Base-by-base conservation (phyloP, 2,888 invertebrate species). In the Elmis aenea region DNA sequence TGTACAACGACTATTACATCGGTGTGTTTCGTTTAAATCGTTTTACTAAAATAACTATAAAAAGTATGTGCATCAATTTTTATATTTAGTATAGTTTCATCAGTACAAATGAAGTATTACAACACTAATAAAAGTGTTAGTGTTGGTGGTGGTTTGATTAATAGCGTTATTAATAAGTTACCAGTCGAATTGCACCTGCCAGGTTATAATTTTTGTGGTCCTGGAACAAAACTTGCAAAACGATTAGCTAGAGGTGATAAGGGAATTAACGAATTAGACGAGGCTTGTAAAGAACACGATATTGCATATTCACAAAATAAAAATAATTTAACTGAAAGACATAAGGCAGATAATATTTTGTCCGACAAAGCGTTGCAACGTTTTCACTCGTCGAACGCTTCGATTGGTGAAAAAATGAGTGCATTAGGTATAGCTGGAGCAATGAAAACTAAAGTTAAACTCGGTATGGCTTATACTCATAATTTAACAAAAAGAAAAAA, bases 381-480 rank as follows among this genome's bases (percentile, higher is more conserved):
- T 11, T 42, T 54, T 13, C 33, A 36, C 14, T 40, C 57, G 9
- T 33, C 27, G 26, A 54, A 59, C 33, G 38, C 54, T 3, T 39
- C 31, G 12, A 11, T 52, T 1, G 48, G 52, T 2, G 56, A n/a
- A n/a, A n/a, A n/a, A n/a, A n/a, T n/a, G n/a, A n/a, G n/a, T n/a
- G n/a, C n/a, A n/a, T n/a, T n/a, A 61, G 26, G 42, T 26, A 52
- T 58, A 5, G 31, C 50, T 4, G 49, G 46, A 6, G 26, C 33
- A 12, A 60, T 61, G 55, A 57, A 54, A 34, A 31, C 38, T 3
- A 58, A 61, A 54, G 18, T 52, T 2, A 54, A n/a, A n/a, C n/a
- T n/a, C n/a, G n/a, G n/a, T n/a, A n/a, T n/a, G n/a, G n/a, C n/a
- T n/a, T n/a, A n/a, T n/a, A n/a, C n/a, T n/a, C n/a, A n/a, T n/a